Percentiles rank a stretch among this genome's conserved stretches.
Conservation (phyloP, 1,140 invertebrate genomes). For the Myzus persicae region DNA sequence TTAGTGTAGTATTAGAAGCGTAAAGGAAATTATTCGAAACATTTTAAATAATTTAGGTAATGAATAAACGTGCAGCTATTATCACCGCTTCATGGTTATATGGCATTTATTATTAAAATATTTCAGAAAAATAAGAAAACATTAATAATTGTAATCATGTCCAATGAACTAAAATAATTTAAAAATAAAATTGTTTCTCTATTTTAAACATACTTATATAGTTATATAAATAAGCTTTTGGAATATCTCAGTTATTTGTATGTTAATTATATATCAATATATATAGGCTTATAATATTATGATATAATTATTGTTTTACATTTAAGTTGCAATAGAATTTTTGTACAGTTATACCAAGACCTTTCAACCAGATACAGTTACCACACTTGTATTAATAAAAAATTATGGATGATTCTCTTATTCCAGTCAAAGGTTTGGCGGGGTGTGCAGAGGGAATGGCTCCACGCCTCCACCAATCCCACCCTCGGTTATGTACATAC, state of each 20-base stretch:
- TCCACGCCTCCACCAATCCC: constrained; percentile 28
- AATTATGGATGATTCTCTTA: constrained; percentile 50
- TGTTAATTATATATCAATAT: background rate
- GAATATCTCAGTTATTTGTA: background rate
- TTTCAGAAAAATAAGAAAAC: background rate
- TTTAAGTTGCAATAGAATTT: background rate
- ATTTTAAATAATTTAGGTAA: background rate
- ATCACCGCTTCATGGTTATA: background rate
- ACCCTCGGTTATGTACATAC: constrained; percentile 51
- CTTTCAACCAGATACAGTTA: constrained; percentile 38
- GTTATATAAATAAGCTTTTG: background rate
- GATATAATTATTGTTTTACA: background rate
- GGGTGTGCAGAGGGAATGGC: background rate
- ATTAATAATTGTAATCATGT: background rate
- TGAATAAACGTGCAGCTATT: background rate
- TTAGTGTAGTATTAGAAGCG: background rate
- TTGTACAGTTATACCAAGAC: constrained; percentile 21
- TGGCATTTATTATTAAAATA: background rate
- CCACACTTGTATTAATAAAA: constrained; percentile 55
- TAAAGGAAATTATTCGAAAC: background rate
- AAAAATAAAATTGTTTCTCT: background rate
- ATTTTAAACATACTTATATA: background rate
- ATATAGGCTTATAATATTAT: background rate
- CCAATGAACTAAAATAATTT: background rate
- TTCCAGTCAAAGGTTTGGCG: background rate